phyloP scores from a whole-genome alignment of 1,140 invertebrate genomes.

The Drosophila fuyamai region DNA sequence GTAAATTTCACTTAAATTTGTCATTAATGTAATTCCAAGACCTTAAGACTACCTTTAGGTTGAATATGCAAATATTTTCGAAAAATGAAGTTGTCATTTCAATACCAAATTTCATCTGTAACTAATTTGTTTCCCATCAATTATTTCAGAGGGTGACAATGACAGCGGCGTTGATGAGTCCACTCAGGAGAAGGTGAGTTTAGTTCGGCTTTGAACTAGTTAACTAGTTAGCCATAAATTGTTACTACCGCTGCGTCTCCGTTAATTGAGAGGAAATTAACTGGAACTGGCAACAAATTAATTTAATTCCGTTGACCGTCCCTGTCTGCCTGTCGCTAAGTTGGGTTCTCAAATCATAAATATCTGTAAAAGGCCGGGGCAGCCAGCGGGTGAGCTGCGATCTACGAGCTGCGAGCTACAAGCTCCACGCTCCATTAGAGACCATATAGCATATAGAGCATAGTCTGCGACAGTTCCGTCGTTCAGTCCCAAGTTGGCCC shows the following conservation, averaged over 20 bases:
- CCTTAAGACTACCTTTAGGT: too few relatives aligned
- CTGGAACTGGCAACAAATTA: slow-evolving; percentile 69
- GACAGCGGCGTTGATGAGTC: slow-evolving; percentile 92
- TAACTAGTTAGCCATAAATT: slow-evolving; percentile 26
- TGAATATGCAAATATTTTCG: too few relatives aligned
- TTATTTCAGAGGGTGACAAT: slow-evolving; percentile 89
- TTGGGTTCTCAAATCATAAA: slow-evolving; percentile 78
- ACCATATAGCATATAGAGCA: slow-evolving; percentile 32
- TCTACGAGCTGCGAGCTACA: slow-evolving; percentile 24
- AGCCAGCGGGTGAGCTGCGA: slow-evolving; percentile 40
- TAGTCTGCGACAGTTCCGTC: slow-evolving; percentile 31
- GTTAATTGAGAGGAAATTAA: slow-evolving; percentile 81
- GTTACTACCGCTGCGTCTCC: slow-evolving; percentile 37
- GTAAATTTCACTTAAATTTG: too few relatives aligned
- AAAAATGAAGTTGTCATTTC: neutral
- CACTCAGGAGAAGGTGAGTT: slow-evolving; percentile 90
- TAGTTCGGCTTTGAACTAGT: slow-evolving; percentile 15
- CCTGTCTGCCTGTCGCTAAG: slow-evolving; percentile 12
- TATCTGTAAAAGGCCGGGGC: slow-evolving; percentile 76
- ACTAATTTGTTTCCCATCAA: slow-evolving; percentile 4
- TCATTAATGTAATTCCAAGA: too few relatives aligned
- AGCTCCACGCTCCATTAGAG: slow-evolving; percentile 67
- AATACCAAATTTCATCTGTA: neutral
- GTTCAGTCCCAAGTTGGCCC: slow-evolving; percentile 28
- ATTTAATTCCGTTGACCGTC: slow-evolving; percentile 66